Percentiles rank a stretch among this genome's conserved stretches.
These are phyloP conservation scores for Gallinago solitaria DNA, from an alignment of 2,797 vertebrate species.

Conservation along the genomic window DNA sequence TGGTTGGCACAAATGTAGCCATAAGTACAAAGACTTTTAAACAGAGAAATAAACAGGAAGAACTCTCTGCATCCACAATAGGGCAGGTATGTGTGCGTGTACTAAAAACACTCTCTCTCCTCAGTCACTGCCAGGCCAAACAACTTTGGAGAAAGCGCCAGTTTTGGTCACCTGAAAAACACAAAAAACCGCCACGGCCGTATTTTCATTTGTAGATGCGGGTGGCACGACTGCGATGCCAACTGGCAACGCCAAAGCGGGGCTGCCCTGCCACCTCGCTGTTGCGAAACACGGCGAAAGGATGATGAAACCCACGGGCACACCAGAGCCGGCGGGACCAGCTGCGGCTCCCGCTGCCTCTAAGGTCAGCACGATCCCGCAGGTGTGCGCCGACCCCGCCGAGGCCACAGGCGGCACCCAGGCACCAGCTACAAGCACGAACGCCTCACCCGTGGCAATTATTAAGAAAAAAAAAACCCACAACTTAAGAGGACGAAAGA, in stretches of 20 bases:
- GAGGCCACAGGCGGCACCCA: background rate
- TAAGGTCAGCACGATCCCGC: background rate
- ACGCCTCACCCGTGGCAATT: background rate
- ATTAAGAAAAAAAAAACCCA: background rate
- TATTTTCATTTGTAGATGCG: background rate
- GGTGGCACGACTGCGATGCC: background rate
- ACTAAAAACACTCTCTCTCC: too few relatives aligned
- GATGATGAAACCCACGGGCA: background rate
- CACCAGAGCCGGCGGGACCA: background rate
- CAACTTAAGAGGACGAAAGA: background rate
- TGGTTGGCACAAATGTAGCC: background rate
- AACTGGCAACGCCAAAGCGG: background rate
- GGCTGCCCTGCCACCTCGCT: background rate
- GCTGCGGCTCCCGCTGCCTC: background rate
- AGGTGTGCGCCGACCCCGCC: background rate
- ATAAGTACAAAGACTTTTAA: background rate
- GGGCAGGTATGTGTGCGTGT: rapidly evolving
- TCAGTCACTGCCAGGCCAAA: background rate
- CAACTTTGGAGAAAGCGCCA: rapidly evolving
- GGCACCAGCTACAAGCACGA: background rate
- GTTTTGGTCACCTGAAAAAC: background rate
- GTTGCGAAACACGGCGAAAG: background rate
- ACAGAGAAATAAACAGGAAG: background rate
- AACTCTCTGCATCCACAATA: background rate
- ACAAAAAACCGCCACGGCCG: background rate